Percentiles rank a stretch among this genome's conserved stretches.
Conservation (phyloP, 2,797 vertebrate genomes). For the Takifugu rubripes region DNA sequence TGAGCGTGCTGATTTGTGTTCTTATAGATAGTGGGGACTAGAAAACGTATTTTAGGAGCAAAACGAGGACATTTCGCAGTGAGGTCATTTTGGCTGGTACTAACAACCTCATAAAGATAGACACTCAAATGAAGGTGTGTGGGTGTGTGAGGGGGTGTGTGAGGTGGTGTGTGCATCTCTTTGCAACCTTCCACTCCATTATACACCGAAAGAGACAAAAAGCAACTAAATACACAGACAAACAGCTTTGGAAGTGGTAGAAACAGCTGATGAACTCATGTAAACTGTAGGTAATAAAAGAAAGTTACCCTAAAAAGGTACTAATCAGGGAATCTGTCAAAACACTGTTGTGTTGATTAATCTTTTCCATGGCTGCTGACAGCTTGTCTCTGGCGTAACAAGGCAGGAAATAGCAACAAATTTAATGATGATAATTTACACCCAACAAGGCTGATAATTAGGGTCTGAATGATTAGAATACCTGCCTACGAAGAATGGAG, state of each 20-base stretch:
- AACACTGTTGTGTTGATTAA: constrained; percentile 52
- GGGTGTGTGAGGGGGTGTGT: too few species aligned
- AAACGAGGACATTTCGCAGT: too few species aligned
- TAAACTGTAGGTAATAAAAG: constrained; percentile 5
- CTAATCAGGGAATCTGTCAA: constrained; percentile 58
- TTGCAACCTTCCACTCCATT: constrained; percentile 3
- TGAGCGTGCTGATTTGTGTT: constrained; percentile 58
- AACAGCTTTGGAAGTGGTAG: not conserved
- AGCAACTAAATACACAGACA: not conserved
- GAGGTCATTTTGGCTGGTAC: too few species aligned
- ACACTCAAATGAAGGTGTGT: too few species aligned
- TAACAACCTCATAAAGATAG: too few species aligned
- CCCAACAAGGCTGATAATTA: constrained; percentile 60
- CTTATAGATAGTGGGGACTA: constrained; percentile 14
- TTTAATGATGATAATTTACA: constrained; percentile 66
- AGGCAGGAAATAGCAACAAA: constrained; percentile 50
- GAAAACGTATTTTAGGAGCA: constrained; percentile 24
- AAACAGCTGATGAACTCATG: not conserved
- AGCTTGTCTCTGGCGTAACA: constrained; percentile 48
- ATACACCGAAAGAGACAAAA: not conserved
- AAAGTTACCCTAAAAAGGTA: constrained; percentile 27
- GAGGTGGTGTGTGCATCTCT: too few species aligned
- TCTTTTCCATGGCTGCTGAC: too few species aligned
- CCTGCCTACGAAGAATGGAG: constrained; percentile 31
- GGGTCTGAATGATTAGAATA: constrained; percentile 44